Base-by-base conservation (phyloP, 2,888 invertebrate species). In the Aphidoletes aphidimyza region DNA sequence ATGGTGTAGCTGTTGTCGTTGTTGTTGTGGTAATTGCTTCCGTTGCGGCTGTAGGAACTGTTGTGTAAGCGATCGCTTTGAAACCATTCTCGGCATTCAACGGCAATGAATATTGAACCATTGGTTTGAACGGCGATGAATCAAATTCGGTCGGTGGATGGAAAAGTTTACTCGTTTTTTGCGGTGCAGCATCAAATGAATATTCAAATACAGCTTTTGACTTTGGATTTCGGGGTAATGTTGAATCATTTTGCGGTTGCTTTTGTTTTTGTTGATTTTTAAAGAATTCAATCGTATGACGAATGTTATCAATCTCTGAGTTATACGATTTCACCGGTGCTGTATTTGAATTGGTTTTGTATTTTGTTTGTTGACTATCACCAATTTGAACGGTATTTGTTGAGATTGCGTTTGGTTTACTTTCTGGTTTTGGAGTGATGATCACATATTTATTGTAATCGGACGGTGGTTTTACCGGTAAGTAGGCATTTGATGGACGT, bases 161-260 rank as follows among this genome's bases (percentile, higher is more conserved):
- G 30, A 47, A 37, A n/a, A 69, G 30, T 69, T 49, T 37, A 26
- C 39, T 26, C 22, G 84, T 36, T 39, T 30, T 14, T 42, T 87
- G 87, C 39, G 86, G 84, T 85, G 91, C 91, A 14, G 93, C 92
- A 88, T 95, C 93, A 87, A 93, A 95, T 87, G 93, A 94, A 88
- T 93, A 95, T 88, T 95, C 94, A 88, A 94, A 95, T 9, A 93
- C 91, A 17, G 92, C 89, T 87, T 92, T 92, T 0, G 9, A 5
- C n/a, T 69, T 88, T 6, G 88, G 88, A 2, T 88, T 87, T 22
- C 89, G 87, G 0, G 88, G 88, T 17, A 81, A 37, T 22, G 0
- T 8, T 1, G 37, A 9, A n/a, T 83, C 26, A 30, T 49, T 45
- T 9, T 83, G 0, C 39, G 17, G 90, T 8, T 90, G 86, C 85